Conservation (phyloP, 2,797 vertebrate species). For the Melanotaenia nigrans region DNA sequence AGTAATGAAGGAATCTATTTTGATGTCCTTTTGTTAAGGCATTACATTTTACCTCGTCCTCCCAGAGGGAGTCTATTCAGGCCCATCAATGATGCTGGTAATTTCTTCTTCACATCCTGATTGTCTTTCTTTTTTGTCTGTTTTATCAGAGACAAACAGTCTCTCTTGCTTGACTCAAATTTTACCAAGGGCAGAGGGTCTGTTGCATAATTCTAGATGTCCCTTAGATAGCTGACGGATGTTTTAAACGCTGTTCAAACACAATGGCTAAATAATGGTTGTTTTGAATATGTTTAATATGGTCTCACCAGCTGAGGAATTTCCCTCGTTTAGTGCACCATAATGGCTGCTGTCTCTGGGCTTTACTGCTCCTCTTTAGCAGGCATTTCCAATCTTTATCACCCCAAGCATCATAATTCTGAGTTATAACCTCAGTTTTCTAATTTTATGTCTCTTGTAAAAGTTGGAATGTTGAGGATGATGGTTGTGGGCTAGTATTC, state of each 20-base stretch:
- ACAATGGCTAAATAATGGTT: constrained; percentile 43
- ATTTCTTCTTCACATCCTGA: constrained; percentile 68
- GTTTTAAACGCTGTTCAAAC: constrained; percentile 30
- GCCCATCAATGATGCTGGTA: constrained; percentile 58
- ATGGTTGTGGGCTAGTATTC: background rate
- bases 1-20: constrained; percentile 67
- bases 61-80: constrained; percentile 61
- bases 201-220: constrained; percentile 55
- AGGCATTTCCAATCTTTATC: constrained; percentile 60
- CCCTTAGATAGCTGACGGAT: constrained; percentile 54
- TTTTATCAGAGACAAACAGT: constrained; percentile 68
- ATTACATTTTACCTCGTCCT: constrained; percentile 65
- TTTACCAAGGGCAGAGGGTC: constrained; percentile 52
- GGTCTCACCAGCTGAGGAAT: constrained; percentile 35
- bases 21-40: constrained; percentile 69
- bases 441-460: constrained; percentile 70
- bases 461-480: constrained; percentile 60
- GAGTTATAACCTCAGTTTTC: constrained; percentile 61
- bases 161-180: constrained; percentile 50
- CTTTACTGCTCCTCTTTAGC: constrained; percentile 44
- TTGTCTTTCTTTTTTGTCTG: constrained; percentile 68
- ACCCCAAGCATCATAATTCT: constrained; percentile 50
- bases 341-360: constrained; percentile 37
- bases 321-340: constrained; percentile 39
- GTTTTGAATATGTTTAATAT: constrained; percentile 34